Evolutionary conservation across 2,888 invertebrate genomes (phyloP).

Genomic region (Pollenia amentaria): DNA sequence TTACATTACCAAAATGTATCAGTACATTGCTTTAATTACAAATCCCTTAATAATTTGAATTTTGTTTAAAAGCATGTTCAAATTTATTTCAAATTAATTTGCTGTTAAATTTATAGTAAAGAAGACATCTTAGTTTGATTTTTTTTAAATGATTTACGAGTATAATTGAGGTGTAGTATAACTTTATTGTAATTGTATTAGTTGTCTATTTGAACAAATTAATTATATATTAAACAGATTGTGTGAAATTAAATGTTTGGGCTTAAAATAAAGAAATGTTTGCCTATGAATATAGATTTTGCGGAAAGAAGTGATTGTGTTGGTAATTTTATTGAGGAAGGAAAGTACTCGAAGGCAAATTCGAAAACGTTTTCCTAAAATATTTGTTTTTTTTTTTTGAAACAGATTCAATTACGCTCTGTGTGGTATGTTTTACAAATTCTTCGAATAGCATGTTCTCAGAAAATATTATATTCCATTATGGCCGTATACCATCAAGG

Average conservation of each 20-base stretch:
- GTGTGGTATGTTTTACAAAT: too few relatives aligned
- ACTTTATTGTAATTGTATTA: slow-evolving; percentile 21
- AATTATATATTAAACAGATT: slow-evolving; percentile 7
- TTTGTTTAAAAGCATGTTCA: slow-evolving; percentile 54
- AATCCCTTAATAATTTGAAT: slow-evolving; percentile 58
- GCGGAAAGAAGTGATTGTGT: too few relatives aligned
- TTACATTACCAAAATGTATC: not conserved
- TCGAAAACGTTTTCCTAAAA: too few relatives aligned
- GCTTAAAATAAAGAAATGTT: too few relatives aligned
- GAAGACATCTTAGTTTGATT: slow-evolving; percentile 8
- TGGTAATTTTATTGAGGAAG: too few relatives aligned
- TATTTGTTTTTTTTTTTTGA: too few relatives aligned
- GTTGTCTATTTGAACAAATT: slow-evolving; percentile 15
- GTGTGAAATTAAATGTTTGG: not conserved
- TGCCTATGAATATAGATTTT: too few relatives aligned
- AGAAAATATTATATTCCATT: too few relatives aligned
- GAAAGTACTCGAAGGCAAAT: too few relatives aligned
- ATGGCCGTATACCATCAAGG: too few relatives aligned
- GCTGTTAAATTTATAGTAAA: slow-evolving; percentile 62
- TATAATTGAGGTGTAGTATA: not conserved
- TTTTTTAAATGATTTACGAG: slow-evolving; percentile 19
- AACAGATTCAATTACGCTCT: too few relatives aligned
- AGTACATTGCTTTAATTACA: slow-evolving; percentile 37
- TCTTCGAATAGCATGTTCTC: too few relatives aligned
- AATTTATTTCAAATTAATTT: slow-evolving; percentile 64